Conservation (phyloP, 2,888 invertebrate genomes). For the Eristalis arbustorum region DNA sequence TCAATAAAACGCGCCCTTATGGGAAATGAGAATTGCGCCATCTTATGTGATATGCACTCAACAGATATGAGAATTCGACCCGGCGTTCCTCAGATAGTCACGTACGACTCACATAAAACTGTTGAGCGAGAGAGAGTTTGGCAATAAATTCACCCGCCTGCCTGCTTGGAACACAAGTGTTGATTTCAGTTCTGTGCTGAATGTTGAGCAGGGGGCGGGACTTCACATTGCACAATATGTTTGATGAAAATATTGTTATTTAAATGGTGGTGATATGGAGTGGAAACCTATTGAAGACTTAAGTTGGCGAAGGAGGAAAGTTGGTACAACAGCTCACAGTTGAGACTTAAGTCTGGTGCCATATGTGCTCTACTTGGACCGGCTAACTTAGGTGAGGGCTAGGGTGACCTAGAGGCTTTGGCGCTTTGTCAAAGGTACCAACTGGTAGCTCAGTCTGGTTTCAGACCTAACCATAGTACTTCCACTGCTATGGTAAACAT, state of each 20-base stretch:
- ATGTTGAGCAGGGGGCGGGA: background rate
- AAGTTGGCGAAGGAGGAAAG: background rate
- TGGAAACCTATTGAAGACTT: background rate
- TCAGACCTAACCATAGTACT: no score
- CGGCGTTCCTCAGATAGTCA: conserved; percentile 17
- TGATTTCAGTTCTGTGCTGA: background rate
- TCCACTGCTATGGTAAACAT: no score
- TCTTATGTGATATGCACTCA: conserved; percentile 1
- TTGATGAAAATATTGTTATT: background rate
- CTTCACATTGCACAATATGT: background rate
- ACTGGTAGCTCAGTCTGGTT: no score
- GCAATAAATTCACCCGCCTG: conserved; percentile 18
- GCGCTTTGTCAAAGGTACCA: no score
- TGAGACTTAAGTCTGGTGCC: no score
- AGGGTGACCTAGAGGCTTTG: no score
- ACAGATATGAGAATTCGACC: background rate
- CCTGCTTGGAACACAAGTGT: background rate
- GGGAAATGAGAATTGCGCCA: conserved; percentile 16
- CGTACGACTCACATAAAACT: conserved; percentile 21
- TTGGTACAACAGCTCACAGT: background rate
- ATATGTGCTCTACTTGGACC: no score
- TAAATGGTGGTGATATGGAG: background rate
- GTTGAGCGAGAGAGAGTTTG: conserved; percentile 29
- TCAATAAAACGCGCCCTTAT: conserved; percentile 31
- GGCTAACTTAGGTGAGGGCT: no score